These are phyloP conservation scores for Myrmecobius fasciatus DNA, from an alignment of 2,113 vertebrate species.

Conservation along the genomic window DNA sequence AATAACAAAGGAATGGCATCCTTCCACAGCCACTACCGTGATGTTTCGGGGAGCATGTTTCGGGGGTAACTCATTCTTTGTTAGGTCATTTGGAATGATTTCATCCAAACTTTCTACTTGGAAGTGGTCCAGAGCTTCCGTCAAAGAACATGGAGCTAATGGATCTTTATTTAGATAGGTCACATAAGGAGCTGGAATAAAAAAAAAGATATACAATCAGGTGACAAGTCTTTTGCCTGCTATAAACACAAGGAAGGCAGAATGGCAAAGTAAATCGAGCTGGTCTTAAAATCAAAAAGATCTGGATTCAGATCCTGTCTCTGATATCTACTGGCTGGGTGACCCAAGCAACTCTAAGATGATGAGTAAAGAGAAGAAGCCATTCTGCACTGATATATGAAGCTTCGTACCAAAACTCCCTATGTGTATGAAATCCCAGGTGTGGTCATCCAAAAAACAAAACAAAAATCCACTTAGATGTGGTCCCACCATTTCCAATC, in stretches of 20 bases:
- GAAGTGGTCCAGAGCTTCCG: slow-evolving; percentile 96
- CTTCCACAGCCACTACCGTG: slow-evolving; percentile 96
- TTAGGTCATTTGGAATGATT: slow-evolving; percentile 90
- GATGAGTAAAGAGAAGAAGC: background rate
- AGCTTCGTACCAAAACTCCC: background rate
- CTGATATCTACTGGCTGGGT: background rate
- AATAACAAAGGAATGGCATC: slow-evolving; percentile 98
- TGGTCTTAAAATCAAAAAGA: background rate
- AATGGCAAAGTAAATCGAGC: background rate
- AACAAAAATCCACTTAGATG: background rate
- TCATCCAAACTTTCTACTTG: slow-evolving; percentile 94
- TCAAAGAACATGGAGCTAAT: slow-evolving; percentile 93
- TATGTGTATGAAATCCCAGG: background rate
- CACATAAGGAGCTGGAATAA: slow-evolving; percentile 92
- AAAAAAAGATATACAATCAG: slow-evolving; percentile 29
- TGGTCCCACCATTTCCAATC: background rate
- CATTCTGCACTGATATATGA: background rate
- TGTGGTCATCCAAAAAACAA: background rate
- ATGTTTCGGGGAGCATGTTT: slow-evolving; percentile 92
- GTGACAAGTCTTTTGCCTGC: background rate
- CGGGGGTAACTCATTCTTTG: slow-evolving; percentile 81
- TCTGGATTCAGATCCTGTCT: background rate
- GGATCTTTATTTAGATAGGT: slow-evolving; percentile 96
- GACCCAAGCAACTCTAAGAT: background rate
- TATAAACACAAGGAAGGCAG: background rate